A percentile compares a stretch with the other conserved stretches of the same genome.
Evolutionary conservation across 2,797 vertebrate genomes (phyloP).

Genomic region (Peromyscus melanophrys): DNA sequence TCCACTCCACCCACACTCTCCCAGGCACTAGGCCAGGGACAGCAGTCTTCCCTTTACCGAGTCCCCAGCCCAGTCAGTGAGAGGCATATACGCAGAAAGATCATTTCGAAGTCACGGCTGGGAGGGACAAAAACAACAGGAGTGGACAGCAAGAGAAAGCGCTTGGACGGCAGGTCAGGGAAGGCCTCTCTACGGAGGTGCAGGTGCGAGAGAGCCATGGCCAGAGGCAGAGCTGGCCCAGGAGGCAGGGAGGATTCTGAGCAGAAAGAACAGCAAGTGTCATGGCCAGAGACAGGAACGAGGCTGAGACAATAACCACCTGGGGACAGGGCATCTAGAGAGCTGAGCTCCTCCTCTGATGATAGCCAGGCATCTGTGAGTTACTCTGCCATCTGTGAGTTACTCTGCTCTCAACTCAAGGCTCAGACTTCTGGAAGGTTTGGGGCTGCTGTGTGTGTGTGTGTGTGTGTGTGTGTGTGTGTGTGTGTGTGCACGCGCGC

Average conservation of each 20-base stretch:
- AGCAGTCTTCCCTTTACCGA: not conserved
- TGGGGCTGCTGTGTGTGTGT: not conserved
- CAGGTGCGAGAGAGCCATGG: not conserved
- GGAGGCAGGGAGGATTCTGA: not conserved
- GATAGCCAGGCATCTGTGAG: not conserved
- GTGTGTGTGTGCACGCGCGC: no score
- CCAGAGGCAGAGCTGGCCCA: not conserved
- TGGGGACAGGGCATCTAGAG: not conserved
- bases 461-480: not conserved
- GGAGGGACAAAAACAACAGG: not conserved
- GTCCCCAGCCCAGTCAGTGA: not conserved
- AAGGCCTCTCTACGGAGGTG: not conserved
- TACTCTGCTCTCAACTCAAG: not conserved
- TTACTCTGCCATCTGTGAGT: no score
- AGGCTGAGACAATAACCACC: not conserved
- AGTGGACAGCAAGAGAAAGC: not conserved
- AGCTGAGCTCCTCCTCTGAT: not conserved
- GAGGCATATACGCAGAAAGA: not conserved
- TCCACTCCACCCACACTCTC: not conserved
- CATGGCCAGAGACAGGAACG: accelerated
- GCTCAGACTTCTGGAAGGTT: not conserved
- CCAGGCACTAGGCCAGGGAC: not conserved
- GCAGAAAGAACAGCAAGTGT: not conserved
- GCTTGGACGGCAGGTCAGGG: not conserved
- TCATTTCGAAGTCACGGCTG: not conserved